Evolutionary conservation across 2,797 vertebrate genomes (phyloP).

Genomic region (Hephaestus fuliginosus): DNA sequence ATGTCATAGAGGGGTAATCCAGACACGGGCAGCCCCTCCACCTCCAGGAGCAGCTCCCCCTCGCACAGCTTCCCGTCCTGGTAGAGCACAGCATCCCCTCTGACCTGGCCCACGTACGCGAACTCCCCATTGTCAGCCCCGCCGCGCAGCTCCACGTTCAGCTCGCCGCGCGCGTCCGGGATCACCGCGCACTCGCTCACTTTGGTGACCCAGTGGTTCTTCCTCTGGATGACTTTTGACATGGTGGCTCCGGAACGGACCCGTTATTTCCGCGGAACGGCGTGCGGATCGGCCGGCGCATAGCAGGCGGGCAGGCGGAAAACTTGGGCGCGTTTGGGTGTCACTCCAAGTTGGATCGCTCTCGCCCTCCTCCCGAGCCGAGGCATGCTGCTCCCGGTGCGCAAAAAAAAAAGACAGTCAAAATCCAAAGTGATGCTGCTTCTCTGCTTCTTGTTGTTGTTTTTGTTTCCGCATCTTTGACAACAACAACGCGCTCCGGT

Average conservation of each 20-base stretch:
- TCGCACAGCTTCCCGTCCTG: conserved; percentile 83
- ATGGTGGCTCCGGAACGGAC: conserved; percentile 77
- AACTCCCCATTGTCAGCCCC: conserved; percentile 95
- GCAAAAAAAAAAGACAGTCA: conserved; percentile 20
- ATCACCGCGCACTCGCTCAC: conserved; percentile 87
- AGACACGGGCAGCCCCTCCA: conserved; percentile 92
- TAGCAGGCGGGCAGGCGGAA: conserved; percentile 57
- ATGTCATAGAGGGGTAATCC: conserved; percentile 94
- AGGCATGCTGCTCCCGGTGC: conserved; percentile 49
- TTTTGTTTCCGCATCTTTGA: conserved; percentile 72
- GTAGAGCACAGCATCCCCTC: conserved; percentile 75
- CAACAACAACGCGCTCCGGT: conserved; percentile 53
- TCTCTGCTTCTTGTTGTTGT: not conserved
- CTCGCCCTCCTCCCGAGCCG: conserved; percentile 58
- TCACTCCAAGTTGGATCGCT: conserved; percentile 59
- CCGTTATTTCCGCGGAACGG: conserved; percentile 67
- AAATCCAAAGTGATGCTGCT: conserved; percentile 51
- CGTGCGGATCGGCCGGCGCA: conserved; percentile 62
- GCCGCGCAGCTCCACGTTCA: conserved; percentile 89
- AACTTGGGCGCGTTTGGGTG: conserved; percentile 74
- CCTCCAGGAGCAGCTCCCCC: conserved; percentile 92
- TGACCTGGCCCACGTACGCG: conserved; percentile 85
- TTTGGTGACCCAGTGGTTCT: conserved; percentile 93
- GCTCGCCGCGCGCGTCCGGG: conserved; percentile 84
- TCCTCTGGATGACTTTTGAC: conserved; percentile 92